Percentiles rank a stretch among this genome's conserved stretches.
Conservation (phyloP, 2,797 vertebrate species). For the Siniperca scherzeri region DNA sequence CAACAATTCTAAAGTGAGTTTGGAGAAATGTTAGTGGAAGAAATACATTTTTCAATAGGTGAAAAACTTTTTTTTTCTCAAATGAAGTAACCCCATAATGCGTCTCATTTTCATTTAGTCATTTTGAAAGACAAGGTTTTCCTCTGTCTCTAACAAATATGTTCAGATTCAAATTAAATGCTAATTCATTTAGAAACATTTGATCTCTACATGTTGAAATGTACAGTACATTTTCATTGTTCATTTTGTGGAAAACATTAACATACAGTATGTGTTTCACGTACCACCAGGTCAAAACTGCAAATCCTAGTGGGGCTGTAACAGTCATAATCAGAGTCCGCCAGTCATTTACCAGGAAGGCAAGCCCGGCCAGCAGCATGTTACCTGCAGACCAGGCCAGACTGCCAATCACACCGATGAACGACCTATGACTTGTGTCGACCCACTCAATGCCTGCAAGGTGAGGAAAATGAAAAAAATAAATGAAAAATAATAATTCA, state of each 20-base stretch:
- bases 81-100: neutral
- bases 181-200: neutral
- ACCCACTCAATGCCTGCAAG: conserved; percentile 83
- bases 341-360: conserved; percentile 80
- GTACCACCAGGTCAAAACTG: conserved; percentile 90
- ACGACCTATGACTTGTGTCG: conserved; percentile 74
- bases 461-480: accelerated
- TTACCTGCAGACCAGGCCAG: conserved; percentile 79
- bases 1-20: neutral
- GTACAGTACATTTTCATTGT: neutral
- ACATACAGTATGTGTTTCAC: conserved; percentile 30
- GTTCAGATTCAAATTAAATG: neutral
- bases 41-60: no score
- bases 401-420: conserved; percentile 73
- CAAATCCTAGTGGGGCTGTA: conserved; percentile 85
- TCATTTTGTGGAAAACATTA: neutral
- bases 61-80: no score
- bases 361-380: conserved; percentile 80
- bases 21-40: neutral
- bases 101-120: neutral
- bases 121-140: neutral
- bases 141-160: neutral
- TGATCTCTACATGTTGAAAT: neutral
- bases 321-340: conserved; percentile 71
- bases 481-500: neutral